phyloP scores from a whole-genome alignment of 2,888 invertebrate genomes.

The Digitonthophagus gazella region DNA sequence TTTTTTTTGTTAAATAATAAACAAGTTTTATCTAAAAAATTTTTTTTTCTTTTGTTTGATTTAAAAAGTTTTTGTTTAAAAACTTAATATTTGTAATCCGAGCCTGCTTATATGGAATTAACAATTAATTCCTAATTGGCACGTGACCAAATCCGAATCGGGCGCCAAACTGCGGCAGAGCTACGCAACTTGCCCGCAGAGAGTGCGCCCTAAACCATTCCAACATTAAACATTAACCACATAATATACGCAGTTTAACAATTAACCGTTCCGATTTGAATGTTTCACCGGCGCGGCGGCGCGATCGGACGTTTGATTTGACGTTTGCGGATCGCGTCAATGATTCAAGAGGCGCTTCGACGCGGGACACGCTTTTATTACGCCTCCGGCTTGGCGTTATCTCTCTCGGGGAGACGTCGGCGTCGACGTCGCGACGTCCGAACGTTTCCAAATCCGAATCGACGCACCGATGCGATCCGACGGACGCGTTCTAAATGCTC shows the following conservation, averaged over 20 bases:
- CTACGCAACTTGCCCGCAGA: not conserved
- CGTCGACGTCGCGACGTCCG: not conserved
- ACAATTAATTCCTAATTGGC: slow-evolving; percentile 28
- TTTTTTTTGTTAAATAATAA: no score
- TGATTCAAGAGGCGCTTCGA: slow-evolving; percentile 22
- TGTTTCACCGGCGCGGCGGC: no score
- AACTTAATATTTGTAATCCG: not conserved
- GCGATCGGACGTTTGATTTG: slow-evolving; percentile 22
- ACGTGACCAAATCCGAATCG: slow-evolving; percentile 23
- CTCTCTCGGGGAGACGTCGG: not conserved
- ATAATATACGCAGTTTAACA: slow-evolving; percentile 26
- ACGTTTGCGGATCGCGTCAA: slow-evolving; percentile 23
- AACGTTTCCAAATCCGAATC: not conserved
- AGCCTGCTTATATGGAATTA: slow-evolving; percentile 20
- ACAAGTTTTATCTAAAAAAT: not conserved
- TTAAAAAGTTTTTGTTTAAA: not conserved
- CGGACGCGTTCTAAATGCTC: slow-evolving; percentile 16
- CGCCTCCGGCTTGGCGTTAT: not conserved
- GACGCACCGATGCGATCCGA: not conserved
- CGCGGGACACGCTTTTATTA: slow-evolving; percentile 24
- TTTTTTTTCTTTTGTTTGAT: not conserved
- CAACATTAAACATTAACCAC: slow-evolving; percentile 25
- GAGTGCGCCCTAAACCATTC: not conserved
- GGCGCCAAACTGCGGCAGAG: slow-evolving; percentile 12
- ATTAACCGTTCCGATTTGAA: slow-evolving; percentile 22